A percentile compares a stretch with the other conserved stretches of the same genome.
Conservation (phyloP, 2,797 vertebrate genomes). For the Salmo trutta region DNA sequence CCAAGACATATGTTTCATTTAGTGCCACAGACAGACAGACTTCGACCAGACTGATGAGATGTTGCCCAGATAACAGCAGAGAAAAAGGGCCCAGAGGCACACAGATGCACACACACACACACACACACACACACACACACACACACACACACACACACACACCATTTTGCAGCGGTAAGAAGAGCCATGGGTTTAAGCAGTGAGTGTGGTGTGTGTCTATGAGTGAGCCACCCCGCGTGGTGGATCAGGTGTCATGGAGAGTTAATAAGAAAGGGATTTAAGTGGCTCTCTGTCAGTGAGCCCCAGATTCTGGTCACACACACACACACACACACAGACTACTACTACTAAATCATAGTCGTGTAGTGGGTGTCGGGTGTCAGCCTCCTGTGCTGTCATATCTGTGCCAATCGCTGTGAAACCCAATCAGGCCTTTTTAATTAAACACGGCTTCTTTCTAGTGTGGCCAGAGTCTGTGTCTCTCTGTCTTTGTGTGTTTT, state of each 20-base stretch:
- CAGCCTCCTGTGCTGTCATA: conserved; percentile 15
- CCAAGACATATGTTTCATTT: too few species aligned
- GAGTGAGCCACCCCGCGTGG: conserved; percentile 14
- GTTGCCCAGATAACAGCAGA: not conserved
- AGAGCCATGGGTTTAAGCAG: conserved; percentile 25
- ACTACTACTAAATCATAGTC: conserved; percentile 4
- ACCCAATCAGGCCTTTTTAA: conserved; percentile 53
- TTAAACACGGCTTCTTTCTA: conserved; percentile 55
- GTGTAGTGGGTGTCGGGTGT: conserved; percentile 27
- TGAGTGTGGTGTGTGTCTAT: not conserved
- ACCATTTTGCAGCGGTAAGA: conserved; percentile 35
- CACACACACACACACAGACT: not conserved
- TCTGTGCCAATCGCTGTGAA: conserved; percentile 5
- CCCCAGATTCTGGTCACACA: not conserved
- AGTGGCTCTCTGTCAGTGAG: conserved; percentile 53
- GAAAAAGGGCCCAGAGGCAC: not conserved
- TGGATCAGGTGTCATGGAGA: conserved; percentile 63
- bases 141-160: not conserved
- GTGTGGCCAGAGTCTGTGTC: conserved; percentile 45
- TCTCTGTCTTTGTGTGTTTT: conserved; percentile 5
- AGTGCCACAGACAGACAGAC: too few species aligned
- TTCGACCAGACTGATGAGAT: not conserved
- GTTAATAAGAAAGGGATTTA: conserved; percentile 76
- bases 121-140: not conserved
- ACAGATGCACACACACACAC: not conserved